Percentiles rank a stretch among this genome's conserved stretches.
Evolutionary conservation across 1,140 invertebrate species (phyloP).

Genomic region (Lethrus apterus): DNA sequence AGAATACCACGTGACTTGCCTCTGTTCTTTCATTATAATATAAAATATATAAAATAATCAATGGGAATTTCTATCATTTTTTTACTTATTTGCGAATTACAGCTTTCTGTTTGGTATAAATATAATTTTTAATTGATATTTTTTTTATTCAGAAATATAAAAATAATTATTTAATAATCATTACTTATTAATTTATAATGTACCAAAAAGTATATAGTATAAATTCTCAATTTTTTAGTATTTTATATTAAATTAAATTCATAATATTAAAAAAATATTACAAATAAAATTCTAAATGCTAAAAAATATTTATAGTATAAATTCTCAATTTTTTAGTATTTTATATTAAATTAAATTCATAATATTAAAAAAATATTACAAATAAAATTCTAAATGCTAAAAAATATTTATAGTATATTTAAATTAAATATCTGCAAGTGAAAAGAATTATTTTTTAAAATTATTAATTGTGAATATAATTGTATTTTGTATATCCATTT

Average conservation of each 20-base stretch:
- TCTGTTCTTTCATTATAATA: no score
- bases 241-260: background rate
- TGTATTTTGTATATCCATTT: conserved; percentile 10
- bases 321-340: background rate
- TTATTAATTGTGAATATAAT: background rate
- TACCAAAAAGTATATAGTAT: background rate
- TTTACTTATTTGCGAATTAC: no score
- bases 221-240: background rate
- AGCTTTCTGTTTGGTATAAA: no score
- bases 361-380: background rate
- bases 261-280: background rate
- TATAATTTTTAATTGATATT: no score
- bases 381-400: background rate
- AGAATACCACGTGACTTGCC: no score
- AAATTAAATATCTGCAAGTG: background rate
- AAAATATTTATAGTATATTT: background rate
- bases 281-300: background rate
- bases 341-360: background rate
- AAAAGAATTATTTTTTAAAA: background rate
- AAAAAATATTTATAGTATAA: background rate
- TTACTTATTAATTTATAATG: background rate
- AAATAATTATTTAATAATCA: no score
- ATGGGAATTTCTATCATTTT: no score
- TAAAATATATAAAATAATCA: no score
- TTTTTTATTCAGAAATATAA: no score